Percentiles rank a stretch among this genome's conserved stretches.
Conservation (phyloP, 2,888 invertebrate genomes). For the Frankliniella intonsa region DNA sequence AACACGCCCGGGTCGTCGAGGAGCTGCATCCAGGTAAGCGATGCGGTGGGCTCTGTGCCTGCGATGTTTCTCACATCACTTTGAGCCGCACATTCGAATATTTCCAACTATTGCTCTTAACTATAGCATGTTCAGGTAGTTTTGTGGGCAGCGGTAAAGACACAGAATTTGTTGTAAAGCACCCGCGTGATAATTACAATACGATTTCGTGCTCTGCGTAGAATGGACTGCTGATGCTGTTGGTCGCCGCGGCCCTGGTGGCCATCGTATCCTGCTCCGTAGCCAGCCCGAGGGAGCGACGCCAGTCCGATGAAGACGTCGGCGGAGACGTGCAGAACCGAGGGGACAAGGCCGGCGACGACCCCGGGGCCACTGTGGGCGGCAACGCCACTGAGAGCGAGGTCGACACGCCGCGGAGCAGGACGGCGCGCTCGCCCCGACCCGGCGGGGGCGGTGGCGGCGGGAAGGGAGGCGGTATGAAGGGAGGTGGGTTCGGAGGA, state of each 20-base stretch:
- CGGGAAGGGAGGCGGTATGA: background rate
- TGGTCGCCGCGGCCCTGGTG: background rate
- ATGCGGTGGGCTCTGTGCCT: background rate
- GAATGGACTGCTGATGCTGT: background rate
- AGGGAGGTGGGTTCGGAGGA: background rate
- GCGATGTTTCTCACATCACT: no score
- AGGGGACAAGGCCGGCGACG: background rate
- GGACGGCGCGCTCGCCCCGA: background rate
- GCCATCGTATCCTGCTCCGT: background rate
- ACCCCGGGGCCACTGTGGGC: background rate
- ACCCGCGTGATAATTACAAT: no score
- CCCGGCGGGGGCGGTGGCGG: background rate
- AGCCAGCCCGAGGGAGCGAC: background rate
- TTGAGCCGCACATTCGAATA: no score
- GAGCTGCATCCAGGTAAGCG: background rate
- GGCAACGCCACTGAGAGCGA: background rate
- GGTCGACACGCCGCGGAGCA: background rate
- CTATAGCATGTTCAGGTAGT: no score
- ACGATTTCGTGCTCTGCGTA: no score
- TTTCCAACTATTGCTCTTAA: no score
- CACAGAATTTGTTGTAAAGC: no score
- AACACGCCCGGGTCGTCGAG: background rate
- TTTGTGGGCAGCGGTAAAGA: no score
- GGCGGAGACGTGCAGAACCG: background rate
- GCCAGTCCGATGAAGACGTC: background rate